Conservation (phyloP, 2,888 invertebrate genomes). For the Lepidochitona cinerea region DNA sequence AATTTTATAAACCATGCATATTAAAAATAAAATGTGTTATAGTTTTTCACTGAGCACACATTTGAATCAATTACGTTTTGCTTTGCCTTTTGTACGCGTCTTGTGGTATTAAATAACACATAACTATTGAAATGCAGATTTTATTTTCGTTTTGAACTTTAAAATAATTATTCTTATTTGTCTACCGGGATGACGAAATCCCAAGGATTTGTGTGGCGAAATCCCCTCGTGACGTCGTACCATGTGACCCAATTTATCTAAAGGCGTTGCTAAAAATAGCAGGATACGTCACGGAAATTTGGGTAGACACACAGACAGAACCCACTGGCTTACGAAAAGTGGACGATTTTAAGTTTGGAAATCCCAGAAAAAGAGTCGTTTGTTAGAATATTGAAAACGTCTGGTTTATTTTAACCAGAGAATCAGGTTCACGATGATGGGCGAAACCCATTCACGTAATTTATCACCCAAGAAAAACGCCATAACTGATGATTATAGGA, state of each 20-base stretch:
- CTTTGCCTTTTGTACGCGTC: no score
- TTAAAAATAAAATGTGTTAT: no score
- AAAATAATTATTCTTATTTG: no score
- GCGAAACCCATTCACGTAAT: neutral
- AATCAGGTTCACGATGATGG: neutral
- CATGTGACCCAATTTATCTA: neutral
- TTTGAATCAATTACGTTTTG: no score
- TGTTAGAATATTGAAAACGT: neutral
- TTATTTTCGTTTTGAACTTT: no score
- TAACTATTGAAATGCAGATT: no score
- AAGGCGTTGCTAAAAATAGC: neutral
- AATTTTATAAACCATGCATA: no score
- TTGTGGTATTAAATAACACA: no score
- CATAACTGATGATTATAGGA: conserved; percentile 91
- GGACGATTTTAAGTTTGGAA: neutral
- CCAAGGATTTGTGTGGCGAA: neutral
- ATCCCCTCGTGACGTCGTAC: neutral
- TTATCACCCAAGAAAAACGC: conserved; percentile 79
- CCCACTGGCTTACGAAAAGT: neutral
- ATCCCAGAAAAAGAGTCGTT: neutral
- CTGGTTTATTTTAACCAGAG: neutral
- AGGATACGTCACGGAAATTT: neutral
- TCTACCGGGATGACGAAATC: neutral
- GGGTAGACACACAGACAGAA: neutral
- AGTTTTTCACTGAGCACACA: no score